Base-by-base conservation (phyloP, 2,797 vertebrate species). In the Falco biarmicus region DNA sequence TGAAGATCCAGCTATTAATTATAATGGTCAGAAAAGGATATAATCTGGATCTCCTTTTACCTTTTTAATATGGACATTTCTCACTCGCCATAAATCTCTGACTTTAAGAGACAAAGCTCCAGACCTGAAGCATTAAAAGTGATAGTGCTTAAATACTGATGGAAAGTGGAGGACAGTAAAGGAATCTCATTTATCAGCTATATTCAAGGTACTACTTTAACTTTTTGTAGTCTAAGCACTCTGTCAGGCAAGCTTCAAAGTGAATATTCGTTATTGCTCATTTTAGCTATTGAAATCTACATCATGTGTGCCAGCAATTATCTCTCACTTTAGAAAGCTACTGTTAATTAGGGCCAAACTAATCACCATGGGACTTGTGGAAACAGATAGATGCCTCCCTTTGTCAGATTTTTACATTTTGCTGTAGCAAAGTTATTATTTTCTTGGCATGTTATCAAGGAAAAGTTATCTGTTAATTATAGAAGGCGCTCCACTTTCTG, bases 1-100 rank as follows among this genome's bases (percentile, higher is more conserved):
- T 93, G 91, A 98, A 98, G 98, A 98, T 98, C 95, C 97, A 96
- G 96, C 97, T 98, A 98, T 98, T 98, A 98, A 98, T 98, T 98
- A 98, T 97, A 96, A 96, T 94, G 95, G 97, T 97, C 98, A 98
- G 96, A 97, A 97, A 96, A 98, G 93, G 95, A 96, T 97, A 96
- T 97, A 97, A 97, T 97, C 96, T 96, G 76, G 93, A 96, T 96
- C 77, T 97, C 85, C 96, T 97, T 95, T 96, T 97, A 93, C 97
- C 95, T 97, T 97, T 96, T 97, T 97, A 97, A 98, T 96, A 97
- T 87, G 94, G 97, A 96, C 95, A 93, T 97, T 97, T 98, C 97
- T 97, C 66, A 93, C 86, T 98, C 37, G 80, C 96, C 95, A 97
- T 98, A 98, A 98, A 97, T 98, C 97, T 98, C 95, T 94, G 93